Conservation (phyloP, 2,888 invertebrate species). For the Crioceris asparagi region DNA sequence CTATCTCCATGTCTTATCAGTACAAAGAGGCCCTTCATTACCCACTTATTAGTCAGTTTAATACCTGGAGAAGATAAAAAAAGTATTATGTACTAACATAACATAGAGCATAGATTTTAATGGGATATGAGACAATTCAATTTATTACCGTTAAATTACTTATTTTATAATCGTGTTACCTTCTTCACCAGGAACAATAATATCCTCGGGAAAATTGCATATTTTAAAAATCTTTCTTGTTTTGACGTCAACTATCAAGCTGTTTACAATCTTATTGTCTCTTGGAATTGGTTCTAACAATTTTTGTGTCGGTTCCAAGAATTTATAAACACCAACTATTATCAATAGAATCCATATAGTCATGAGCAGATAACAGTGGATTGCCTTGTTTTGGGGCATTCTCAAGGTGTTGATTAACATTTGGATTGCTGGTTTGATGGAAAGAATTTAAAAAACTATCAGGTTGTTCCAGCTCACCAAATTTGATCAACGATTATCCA, state of each 20-base stretch:
- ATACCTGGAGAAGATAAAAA: constrained; percentile 24
- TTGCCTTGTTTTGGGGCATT: constrained; percentile 58
- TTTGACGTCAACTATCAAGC: constrained; percentile 48
- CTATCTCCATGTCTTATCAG: constrained; percentile 83
- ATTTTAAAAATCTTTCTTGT: constrained; percentile 54
- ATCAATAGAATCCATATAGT: constrained; percentile 73
- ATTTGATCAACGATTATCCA: no score
- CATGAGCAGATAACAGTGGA: constrained; percentile 72
- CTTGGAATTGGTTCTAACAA: constrained; percentile 22
- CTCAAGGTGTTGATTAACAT: constrained; percentile 43
- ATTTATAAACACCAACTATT: constrained; percentile 73
- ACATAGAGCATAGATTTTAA: no score
- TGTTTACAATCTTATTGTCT: constrained; percentile 30
- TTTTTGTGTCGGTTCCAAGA: constrained; percentile 39
- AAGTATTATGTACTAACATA: no score
- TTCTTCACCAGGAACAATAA: constrained; percentile 62
- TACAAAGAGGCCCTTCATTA: constrained; percentile 60
- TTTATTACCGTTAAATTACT: not conserved
- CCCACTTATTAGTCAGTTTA: constrained; percentile 45
- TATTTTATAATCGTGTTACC: constrained; percentile 40
- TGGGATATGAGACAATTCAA: not conserved
- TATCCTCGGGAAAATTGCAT: constrained; percentile 63
- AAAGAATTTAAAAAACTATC: no score
- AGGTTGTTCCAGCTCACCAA: no score
- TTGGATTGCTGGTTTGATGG: not conserved